phyloP scores from a whole-genome alignment of 2,113 vertebrate genomes.

The Isurus oxyrinchus region DNA sequence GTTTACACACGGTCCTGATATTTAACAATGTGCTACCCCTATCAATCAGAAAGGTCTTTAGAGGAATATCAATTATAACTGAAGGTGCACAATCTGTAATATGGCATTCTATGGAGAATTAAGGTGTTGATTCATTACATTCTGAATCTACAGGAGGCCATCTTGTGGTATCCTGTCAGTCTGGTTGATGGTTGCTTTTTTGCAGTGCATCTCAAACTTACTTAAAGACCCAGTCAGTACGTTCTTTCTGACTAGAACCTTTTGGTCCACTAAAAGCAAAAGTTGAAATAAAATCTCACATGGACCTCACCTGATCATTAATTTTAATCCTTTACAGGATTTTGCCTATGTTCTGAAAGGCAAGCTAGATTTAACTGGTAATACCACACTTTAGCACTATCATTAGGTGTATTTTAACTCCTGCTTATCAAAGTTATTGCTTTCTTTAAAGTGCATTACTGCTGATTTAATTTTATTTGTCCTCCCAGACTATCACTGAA shows the following conservation, averaged over 20 bases:
- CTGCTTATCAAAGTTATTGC: background rate
- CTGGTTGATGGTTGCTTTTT: background rate
- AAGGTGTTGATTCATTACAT: background rate
- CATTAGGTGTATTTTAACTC: background rate
- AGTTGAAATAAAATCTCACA: background rate
- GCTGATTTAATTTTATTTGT: background rate
- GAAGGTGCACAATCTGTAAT: background rate
- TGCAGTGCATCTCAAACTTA: background rate
- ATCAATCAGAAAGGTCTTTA: slow-evolving; percentile 4
- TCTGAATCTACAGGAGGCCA: background rate
- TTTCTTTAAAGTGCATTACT: background rate
- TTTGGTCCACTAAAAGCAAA: background rate
- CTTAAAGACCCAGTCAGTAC: background rate
- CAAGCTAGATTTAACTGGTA: background rate
- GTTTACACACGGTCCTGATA: background rate
- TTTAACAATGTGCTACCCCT: background rate
- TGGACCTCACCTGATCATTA: background rate
- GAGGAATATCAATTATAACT: background rate
- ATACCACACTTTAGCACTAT: slow-evolving; percentile 8
- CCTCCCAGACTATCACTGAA: background rate
- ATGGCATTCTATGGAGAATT: no score
- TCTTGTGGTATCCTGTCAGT: background rate
- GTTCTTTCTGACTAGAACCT: background rate
- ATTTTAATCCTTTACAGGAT: background rate
- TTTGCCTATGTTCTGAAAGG: background rate